phyloP scores from a whole-genome alignment of 1,140 invertebrate genomes.

The Eupeodes corollae region DNA sequence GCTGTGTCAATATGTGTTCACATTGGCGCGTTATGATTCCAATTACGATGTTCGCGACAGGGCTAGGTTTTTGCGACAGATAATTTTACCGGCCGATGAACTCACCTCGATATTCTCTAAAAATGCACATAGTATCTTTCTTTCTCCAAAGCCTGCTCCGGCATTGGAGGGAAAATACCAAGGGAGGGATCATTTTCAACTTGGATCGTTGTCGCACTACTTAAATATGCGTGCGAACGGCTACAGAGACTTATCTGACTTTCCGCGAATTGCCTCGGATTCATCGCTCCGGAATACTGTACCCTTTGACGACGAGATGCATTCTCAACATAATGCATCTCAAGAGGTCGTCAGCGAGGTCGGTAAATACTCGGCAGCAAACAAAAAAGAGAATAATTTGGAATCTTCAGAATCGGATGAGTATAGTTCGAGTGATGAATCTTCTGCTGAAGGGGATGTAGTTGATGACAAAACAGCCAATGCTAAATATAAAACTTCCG shows the following conservation, averaged over 20 bases:
- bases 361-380: slow-evolving; percentile 1
- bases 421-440: slow-evolving; percentile 11
- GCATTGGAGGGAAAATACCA: slow-evolving; percentile 53
- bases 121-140: slow-evolving; percentile 74
- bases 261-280: slow-evolving; percentile 68
- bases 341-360: slow-evolving; percentile 2
- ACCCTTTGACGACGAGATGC: slow-evolving; percentile 33
- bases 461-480: not conserved
- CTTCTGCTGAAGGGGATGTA: not conserved
- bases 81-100: slow-evolving; percentile 57
- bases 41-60: slow-evolving; percentile 97
- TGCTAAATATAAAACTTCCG: not conserved
- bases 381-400: slow-evolving; percentile 23
- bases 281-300: slow-evolving; percentile 67
- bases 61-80: slow-evolving; percentile 71
- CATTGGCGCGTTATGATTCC: slow-evolving; percentile 92
- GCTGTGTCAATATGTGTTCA: slow-evolving; percentile 90
- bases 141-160: slow-evolving; percentile 88
- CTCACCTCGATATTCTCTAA: slow-evolving; percentile 47
- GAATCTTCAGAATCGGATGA: slow-evolving; percentile 33
- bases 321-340: slow-evolving; percentile 5
- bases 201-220: slow-evolving; percentile 93
- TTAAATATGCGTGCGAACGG: slow-evolving; percentile 73
- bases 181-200: slow-evolving; percentile 78
- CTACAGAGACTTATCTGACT: slow-evolving; percentile 79